A percentile compares a stretch with the other conserved stretches of the same genome.
Conservation (phyloP, 2,113 vertebrate genomes). For the Forbesichthys agassizii region DNA sequence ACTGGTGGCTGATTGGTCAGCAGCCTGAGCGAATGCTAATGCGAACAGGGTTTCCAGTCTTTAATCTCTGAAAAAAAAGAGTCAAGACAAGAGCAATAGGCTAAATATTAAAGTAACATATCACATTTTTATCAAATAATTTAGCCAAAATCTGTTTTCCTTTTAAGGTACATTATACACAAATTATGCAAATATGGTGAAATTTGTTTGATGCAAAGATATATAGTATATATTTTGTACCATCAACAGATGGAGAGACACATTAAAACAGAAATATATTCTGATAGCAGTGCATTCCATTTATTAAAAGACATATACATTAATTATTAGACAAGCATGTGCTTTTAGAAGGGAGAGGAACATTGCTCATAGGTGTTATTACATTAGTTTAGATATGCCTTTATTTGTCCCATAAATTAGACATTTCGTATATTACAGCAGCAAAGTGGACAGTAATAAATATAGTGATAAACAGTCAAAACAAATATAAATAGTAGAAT, state of each 20-base stretch:
- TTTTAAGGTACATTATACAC: not conserved
- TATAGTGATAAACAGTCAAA: too few relatives aligned
- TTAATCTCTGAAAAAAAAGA: too few relatives aligned
- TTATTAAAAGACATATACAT: slow-evolving; percentile 65
- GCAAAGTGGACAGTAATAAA: too few relatives aligned
- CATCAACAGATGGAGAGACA: slow-evolving; percentile 15
- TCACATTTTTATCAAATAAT: slow-evolving; percentile 1
- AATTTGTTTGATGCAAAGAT: not conserved
- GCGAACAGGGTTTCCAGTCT: too few relatives aligned
- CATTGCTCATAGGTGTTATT: slow-evolving; percentile 32
- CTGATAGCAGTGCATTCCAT: slow-evolving; percentile 45
- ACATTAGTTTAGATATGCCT: too few relatives aligned
- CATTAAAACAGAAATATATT: slow-evolving; percentile 24
- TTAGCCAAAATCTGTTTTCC: not conserved
- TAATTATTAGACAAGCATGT: slow-evolving; percentile 51
- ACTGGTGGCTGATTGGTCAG: too few relatives aligned
- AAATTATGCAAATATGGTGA: not conserved
- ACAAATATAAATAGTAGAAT: too few relatives aligned
- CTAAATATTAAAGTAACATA: too few relatives aligned
- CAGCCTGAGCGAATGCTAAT: too few relatives aligned
- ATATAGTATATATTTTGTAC: slow-evolving; percentile 19
- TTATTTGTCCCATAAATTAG: too few relatives aligned
- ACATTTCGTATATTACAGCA: too few relatives aligned
- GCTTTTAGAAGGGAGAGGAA: slow-evolving; percentile 31
- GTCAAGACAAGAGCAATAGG: too few relatives aligned